Evolutionary conservation across 2,113 vertebrate genomes (phyloP), one percentile per base, ranked within the genome.

Genomic region (Tiliqua scincoides): DNA sequence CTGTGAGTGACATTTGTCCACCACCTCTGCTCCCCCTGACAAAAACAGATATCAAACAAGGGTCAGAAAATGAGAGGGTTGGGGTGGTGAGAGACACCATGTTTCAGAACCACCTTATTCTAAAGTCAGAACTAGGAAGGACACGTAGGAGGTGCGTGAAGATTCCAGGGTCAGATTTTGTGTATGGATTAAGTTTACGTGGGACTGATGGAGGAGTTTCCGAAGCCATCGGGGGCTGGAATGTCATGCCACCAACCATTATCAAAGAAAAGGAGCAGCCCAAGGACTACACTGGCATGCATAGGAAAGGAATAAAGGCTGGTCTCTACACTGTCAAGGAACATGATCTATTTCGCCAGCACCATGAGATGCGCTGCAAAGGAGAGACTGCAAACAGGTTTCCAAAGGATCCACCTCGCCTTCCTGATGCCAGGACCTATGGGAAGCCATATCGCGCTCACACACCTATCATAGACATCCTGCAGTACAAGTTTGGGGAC

Each of bases 231-330:
- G 75, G 76, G 1, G 40, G 20, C 43, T 85, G 82, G 68, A 35
- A 67, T 0, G 0, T 59, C 18, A 43, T 52, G 23, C 27, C 9
- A 12, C 10, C 5, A 0, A 0, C 40, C 74, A 3, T 35, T 0
- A 0, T 35, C 75, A 78, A 1, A 11, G 1, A 12, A 1, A 48
- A 73, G 79, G 21, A 61, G 12, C 10, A 9, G 27, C 71, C 62
- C 17, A 63, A 62, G 61, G n/a, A 86, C 68, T 88, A 70, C 59
- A 18, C 63, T 6, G 4, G 21, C 0, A 0, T 83, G 75, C 67
- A 23, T 52, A 67, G 71, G 32, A 48, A 59, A 37, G 88, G 0
- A 5, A 48, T 76, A 8, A 68, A 82, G 0, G 3, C 59, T 75
- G 82, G 70, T 18, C 0, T 2, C 21, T 37, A 14, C 8, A 61